phyloP scores from a whole-genome alignment of 2,797 vertebrate species.

The Sebastes cheni region DNA sequence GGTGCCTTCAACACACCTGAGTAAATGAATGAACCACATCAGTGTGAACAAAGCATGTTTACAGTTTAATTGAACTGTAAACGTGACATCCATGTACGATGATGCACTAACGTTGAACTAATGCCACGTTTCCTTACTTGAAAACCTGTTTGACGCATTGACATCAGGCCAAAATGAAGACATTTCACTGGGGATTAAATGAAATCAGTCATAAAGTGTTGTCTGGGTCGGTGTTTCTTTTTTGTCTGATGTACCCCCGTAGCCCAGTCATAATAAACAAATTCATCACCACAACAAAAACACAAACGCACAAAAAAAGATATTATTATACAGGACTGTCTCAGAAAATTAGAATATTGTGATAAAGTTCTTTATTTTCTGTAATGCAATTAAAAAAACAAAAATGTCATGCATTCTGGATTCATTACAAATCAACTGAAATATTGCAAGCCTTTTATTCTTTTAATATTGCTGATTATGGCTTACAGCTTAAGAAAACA shows the following conservation, averaged over 20 bases:
- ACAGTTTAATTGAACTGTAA: slow-evolving; percentile 60
- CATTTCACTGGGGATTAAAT: slow-evolving; percentile 8
- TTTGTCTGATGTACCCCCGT: background rate
- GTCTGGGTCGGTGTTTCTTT: background rate
- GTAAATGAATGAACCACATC: slow-evolving; percentile 70
- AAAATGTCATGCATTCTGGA: too few species aligned
- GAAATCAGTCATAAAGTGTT: slow-evolving; percentile 1
- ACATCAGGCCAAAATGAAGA: slow-evolving; percentile 37
- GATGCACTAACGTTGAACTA: background rate
- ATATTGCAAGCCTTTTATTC: too few species aligned
- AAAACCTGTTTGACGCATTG: slow-evolving; percentile 37
- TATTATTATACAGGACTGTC: too few species aligned
- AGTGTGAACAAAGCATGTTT: slow-evolving; percentile 46
- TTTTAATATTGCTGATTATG: too few species aligned
- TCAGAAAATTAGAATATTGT: too few species aligned
- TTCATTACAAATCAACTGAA: too few species aligned
- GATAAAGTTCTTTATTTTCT: too few species aligned
- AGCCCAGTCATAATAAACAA: background rate
- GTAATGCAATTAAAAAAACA: too few species aligned
- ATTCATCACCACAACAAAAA: background rate
- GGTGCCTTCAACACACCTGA: slow-evolving; percentile 73
- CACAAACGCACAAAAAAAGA: too few species aligned
- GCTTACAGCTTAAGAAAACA: too few species aligned
- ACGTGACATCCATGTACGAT: slow-evolving; percentile 41
- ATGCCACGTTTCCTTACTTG: slow-evolving; percentile 2